These are phyloP conservation scores for Asobara japonica DNA, from an alignment of 1,140 invertebrate species.

Conservation along the genomic window DNA sequence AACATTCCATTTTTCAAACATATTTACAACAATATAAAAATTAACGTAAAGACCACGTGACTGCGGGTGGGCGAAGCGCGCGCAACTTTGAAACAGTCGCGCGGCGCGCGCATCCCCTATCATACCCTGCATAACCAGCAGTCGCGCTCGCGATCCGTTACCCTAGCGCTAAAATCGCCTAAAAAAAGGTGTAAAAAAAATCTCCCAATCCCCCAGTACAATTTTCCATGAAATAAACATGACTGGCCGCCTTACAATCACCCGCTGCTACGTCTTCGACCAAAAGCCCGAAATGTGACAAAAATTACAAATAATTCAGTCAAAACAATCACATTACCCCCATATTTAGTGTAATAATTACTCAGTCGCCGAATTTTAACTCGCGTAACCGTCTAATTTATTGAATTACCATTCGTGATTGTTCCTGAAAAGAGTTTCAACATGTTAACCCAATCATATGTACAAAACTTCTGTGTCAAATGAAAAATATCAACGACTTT, in stretches of 20 bases:
- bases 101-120: too few species aligned
- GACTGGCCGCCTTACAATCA: neutral
- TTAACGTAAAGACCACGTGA: too few species aligned
- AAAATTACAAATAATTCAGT: too few species aligned
- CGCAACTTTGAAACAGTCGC: too few species aligned
- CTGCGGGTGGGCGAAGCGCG: too few species aligned
- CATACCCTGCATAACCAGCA: too few species aligned
- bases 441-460: neutral
- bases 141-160: too few species aligned
- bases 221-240: constrained; percentile 1
- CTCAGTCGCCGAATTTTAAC: neutral
- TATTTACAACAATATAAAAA: too few species aligned
- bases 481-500: neutral
- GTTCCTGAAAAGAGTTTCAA: neutral
- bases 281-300: neutral
- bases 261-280: neutral
- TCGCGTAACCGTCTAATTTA: too few species aligned
- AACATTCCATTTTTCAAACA: too few species aligned
- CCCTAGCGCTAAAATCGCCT: neutral
- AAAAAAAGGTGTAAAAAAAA: neutral
- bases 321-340: neutral
- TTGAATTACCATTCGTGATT: too few species aligned
- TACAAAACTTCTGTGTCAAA: neutral
- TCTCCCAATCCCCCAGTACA: neutral
- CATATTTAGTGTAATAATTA: neutral